Evolutionary conservation across 2,797 vertebrate genomes (phyloP).

Genomic region (Varecia variegata): DNA sequence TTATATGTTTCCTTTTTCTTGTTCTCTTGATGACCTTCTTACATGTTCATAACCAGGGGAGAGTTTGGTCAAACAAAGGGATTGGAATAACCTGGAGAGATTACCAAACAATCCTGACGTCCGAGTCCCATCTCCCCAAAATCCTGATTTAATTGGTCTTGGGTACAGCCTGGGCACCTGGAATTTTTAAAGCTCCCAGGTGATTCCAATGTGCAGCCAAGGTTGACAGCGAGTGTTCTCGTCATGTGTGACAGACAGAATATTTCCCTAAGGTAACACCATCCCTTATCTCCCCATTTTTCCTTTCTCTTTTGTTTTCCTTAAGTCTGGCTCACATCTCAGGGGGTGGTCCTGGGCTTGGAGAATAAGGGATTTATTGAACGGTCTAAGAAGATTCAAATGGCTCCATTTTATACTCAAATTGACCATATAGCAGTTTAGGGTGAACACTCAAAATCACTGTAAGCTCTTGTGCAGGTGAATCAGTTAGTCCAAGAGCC

Average conservation of each 20-base stretch:
- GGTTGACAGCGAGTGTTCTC: background rate
- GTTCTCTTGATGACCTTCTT: conserved; percentile 57
- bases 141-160: conserved; percentile 3
- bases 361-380: background rate
- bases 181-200: background rate
- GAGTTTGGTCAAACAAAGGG: conserved; percentile 23
- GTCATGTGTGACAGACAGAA: background rate
- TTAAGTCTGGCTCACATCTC: background rate
- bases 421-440: background rate
- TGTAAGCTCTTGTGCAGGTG: background rate
- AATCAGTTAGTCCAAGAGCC: background rate
- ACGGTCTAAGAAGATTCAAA: background rate
- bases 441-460: background rate
- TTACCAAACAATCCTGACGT: background rate
- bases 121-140: background rate
- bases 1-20: conserved; percentile 66
- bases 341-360: background rate
- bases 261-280: background rate
- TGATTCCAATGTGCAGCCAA: background rate
- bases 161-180: background rate
- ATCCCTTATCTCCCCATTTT: background rate
- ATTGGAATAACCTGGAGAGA: background rate
- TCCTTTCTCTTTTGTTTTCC: background rate
- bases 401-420: background rate
- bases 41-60: conserved; percentile 28